Percentiles rank a stretch among this genome's conserved stretches.
These are phyloP conservation scores for Phrynocephalus guinanensis DNA, from an alignment of 2,797 vertebrate species.

Conservation along the genomic window DNA sequence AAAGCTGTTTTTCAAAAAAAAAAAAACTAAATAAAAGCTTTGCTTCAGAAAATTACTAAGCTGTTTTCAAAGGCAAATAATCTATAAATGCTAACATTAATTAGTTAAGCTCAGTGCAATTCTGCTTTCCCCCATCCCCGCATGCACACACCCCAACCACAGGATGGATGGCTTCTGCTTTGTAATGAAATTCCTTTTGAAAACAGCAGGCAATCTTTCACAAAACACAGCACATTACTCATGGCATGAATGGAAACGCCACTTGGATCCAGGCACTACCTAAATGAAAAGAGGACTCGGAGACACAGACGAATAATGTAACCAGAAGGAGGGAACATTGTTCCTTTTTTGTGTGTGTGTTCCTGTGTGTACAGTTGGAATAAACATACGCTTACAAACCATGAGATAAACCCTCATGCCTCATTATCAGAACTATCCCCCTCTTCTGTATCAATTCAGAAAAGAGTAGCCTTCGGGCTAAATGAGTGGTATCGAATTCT, in stretches of 20 bases:
- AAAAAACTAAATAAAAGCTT: background rate
- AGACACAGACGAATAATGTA: too few species aligned
- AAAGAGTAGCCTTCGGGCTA: too few species aligned
- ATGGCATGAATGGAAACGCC: background rate
- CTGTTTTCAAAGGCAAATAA: conserved; percentile 19
- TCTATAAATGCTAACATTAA: background rate
- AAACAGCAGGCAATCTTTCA: background rate
- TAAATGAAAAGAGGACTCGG: background rate
- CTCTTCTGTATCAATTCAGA: too few species aligned
- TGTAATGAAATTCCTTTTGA: conserved; percentile 1
- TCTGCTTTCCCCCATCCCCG: background rate
- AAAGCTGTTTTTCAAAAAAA: background rate
- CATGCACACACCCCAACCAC: background rate
- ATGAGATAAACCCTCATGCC: too few species aligned
- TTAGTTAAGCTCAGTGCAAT: conserved; percentile 8
- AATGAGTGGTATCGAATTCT: too few species aligned
- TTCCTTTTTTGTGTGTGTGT: too few species aligned
- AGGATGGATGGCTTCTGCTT: conserved; percentile 2
- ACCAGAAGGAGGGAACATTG: background rate
- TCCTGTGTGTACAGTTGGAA: too few species aligned
- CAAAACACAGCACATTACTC: background rate
- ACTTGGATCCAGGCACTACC: background rate
- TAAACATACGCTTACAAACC: too few species aligned
- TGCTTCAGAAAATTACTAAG: background rate
- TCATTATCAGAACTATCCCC: too few species aligned